Percentiles rank a stretch among this genome's conserved stretches.
phyloP scores from a whole-genome alignment of 1,140 invertebrate species.

The Arion vulgaris region DNA sequence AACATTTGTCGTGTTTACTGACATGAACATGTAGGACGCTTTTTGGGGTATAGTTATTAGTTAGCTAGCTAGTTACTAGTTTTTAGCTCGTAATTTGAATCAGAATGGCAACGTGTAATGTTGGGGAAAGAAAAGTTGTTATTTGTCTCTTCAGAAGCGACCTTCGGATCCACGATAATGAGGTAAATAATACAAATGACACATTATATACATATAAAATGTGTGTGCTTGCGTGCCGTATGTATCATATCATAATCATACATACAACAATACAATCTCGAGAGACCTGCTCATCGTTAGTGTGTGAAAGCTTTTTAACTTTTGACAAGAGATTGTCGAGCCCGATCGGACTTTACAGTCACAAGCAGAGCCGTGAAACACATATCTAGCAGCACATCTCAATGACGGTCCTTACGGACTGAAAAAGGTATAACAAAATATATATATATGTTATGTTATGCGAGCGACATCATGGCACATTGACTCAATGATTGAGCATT shows the following conservation, averaged over 20 bases:
- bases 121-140: slow-evolving; percentile 33
- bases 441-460: no score
- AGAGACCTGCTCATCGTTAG: background rate
- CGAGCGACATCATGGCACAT: no score
- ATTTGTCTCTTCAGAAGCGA: slow-evolving; percentile 68
- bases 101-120: background rate
- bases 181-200: slow-evolving; percentile 48
- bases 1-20: no score
- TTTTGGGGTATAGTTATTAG: background rate
- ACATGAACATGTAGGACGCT: background rate
- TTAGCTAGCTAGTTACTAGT: background rate
- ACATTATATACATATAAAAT: background rate
- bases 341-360: no score
- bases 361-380: no score
- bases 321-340: no score
- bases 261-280: background rate
- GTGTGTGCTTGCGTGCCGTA: no score
- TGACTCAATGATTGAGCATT: no score
- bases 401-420: no score
- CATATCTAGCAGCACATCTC: no score
- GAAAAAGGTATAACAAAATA: no score
- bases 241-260: no score
- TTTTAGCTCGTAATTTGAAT: background rate
- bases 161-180: slow-evolving; percentile 69
- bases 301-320: background rate